Percentiles rank a stretch among this genome's conserved stretches.
These are phyloP conservation scores for Eulimnadia texana DNA, from an alignment of 1,140 invertebrate genomes.

Conservation along the genomic window DNA sequence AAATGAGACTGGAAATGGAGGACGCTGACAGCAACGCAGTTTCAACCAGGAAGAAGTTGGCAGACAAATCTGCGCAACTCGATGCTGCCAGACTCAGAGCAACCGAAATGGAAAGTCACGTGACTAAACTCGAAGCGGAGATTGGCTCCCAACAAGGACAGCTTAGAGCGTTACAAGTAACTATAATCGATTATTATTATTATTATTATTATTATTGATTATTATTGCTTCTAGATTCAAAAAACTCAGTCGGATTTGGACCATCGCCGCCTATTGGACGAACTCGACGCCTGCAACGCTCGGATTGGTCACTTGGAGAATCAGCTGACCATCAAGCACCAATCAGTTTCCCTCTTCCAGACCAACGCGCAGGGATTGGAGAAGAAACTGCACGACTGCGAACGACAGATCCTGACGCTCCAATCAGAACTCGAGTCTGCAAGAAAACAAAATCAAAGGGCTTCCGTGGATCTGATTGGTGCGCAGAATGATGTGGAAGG, in stretches of 20 bases:
- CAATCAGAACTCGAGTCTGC: neutral
- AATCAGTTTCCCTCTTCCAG: neutral
- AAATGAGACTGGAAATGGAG: neutral
- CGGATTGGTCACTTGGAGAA: neutral
- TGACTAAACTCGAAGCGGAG: constrained; percentile 2
- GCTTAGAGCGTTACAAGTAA: constrained; percentile 6
- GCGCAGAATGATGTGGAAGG: neutral
- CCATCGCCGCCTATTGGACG: constrained; percentile 1
- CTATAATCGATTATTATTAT: neutral
- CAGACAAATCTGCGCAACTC: constrained; percentile 1
- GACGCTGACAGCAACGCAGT: constrained; percentile 4
- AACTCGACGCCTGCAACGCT: constrained; percentile 3
- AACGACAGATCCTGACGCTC: neutral
- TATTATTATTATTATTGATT: neutral
- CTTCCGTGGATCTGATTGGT: neutral
- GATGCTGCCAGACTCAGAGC: neutral
- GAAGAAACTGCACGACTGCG: neutral
- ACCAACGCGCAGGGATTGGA: neutral
- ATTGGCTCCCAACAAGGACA: constrained; percentile 2
- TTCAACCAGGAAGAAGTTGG: neutral
- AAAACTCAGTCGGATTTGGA: neutral
- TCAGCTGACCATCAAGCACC: constrained; percentile 3
- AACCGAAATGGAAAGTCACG: constrained; percentile 7
- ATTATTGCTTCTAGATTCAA: neutral
- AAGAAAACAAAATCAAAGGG: neutral